These are phyloP conservation scores for Anseranas semipalmata DNA, from an alignment of 2,113 vertebrate genomes.

Conservation along the genomic window DNA sequence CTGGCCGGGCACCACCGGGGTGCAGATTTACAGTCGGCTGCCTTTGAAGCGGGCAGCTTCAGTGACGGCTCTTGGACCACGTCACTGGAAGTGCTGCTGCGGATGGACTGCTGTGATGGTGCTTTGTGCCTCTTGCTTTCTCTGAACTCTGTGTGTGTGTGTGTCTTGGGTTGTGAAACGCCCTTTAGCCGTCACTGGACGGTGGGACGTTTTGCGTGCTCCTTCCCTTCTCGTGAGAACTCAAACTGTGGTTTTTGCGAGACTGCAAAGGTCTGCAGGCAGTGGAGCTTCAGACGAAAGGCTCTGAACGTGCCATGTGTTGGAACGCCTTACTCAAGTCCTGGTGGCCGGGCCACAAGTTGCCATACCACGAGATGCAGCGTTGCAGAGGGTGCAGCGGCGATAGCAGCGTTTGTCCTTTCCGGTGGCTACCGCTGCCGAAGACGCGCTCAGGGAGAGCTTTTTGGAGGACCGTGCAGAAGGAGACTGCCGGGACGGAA, in stretches of 20 bases:
- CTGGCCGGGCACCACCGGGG: background rate
- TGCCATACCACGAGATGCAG: background rate
- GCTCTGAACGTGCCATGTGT: background rate
- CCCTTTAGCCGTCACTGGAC: background rate
- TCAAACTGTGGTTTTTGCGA: background rate
- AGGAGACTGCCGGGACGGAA: background rate
- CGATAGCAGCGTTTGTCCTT: background rate
- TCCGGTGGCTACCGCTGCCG: background rate
- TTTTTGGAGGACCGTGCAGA: background rate
- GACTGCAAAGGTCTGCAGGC: background rate
- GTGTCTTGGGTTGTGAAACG: background rate
- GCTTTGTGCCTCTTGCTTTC: background rate
- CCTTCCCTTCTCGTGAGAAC: background rate
- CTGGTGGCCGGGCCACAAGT: background rate
- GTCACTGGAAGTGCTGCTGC: background rate
- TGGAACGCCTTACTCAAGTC: background rate
- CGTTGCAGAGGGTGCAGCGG: background rate
- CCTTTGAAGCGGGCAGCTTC: background rate
- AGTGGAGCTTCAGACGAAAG: background rate
- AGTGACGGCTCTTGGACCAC: background rate
- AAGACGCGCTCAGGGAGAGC: background rate
- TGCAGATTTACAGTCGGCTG: background rate
- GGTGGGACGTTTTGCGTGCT: accelerated
- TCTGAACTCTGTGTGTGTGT: background rate
- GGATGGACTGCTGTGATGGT: background rate